Evolutionary conservation across 2,797 vertebrate genomes (phyloP), one percentile per base, ranked within the genome.

Genomic region (Numenius phaeopus): DNA sequence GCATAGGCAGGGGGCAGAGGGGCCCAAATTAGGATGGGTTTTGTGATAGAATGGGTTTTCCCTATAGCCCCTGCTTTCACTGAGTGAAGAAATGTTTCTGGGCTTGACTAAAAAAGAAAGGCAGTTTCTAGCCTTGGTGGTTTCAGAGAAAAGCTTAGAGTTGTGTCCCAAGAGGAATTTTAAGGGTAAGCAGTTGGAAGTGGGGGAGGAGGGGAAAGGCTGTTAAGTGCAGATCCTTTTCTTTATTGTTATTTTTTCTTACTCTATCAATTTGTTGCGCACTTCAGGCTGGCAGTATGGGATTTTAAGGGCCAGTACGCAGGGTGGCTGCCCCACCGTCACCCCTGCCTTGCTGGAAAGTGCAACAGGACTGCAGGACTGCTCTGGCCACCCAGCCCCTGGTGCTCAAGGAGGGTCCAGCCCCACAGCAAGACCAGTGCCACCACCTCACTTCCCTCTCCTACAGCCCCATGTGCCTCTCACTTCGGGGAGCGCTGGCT

Each of bases 211-310:
- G 32, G 17, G 42, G 37, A 94, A 83, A 47, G n/a, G 23, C 71
- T 85, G 46, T 91, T 94, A 80, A 89, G 91, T 73, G 71, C 3
- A 17, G 82, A 89, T 91, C 75, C 40, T 85, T 90, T 92, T 42
- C 67, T 82, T 84, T 78, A 83, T 21, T 21, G 9, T 44, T 90
- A 69, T 59, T 87, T 95, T 94, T 65, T 72, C 26, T 90, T 90
- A 72, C 26, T 86, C 42, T 72, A 40, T 40, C 62, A 58, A 26
- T 92, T 61, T 73, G 47, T 79, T 82, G 64, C 11, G 1, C 52
- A 23, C 24, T 83, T 92, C 47, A 73, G 64, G 37, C 52, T 67
- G 37, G 65, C n/a, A 66, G n/a, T 21, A 14, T 39, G 64, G 32
- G 20, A 66, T 67, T 88, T 86, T 81, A 70, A 73, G 64, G 76